These are phyloP conservation scores for Sycobia sp. DNA, from an alignment of 1,140 invertebrate species.

Conservation along the genomic window DNA sequence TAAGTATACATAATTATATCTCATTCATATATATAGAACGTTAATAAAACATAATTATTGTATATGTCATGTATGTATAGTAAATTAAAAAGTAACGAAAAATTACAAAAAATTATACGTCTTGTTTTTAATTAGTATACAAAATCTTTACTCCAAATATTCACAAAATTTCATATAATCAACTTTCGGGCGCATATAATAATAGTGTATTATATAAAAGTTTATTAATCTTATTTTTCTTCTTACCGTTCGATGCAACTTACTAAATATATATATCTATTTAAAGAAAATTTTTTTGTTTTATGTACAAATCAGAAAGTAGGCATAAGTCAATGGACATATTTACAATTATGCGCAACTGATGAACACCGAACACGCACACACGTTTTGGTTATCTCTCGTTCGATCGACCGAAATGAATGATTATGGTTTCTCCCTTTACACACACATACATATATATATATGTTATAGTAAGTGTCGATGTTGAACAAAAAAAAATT, in stretches of 20 bases:
- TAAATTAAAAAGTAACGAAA: background rate
- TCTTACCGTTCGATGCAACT: conserved; percentile 16
- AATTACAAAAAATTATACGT: background rate
- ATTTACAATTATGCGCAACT: conserved; percentile 25
- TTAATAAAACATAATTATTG: too few species aligned
- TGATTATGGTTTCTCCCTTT: too few species aligned
- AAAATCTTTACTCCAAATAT: conserved; percentile 20
- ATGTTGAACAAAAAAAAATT: conserved; percentile 30
- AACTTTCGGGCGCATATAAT: conserved; percentile 10
- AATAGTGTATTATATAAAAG: too few species aligned
- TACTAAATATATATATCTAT: conserved; percentile 28
- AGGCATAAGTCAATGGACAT: too few species aligned
- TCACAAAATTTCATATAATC: conserved; percentile 15
- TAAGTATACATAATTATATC: too few species aligned
- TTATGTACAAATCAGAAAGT: too few species aligned
- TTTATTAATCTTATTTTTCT: too few species aligned
- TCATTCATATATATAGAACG: too few species aligned
- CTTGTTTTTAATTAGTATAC: background rate
- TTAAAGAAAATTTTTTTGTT: conserved; percentile 14
- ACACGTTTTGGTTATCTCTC: background rate
- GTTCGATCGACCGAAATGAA: too few species aligned
- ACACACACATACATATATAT: too few species aligned
- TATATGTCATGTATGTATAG: too few species aligned
- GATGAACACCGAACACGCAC: background rate
- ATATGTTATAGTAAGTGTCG: too few species aligned